phyloP scores from a whole-genome alignment of 2,888 invertebrate genomes.

The Frankliniella fusca region DNA sequence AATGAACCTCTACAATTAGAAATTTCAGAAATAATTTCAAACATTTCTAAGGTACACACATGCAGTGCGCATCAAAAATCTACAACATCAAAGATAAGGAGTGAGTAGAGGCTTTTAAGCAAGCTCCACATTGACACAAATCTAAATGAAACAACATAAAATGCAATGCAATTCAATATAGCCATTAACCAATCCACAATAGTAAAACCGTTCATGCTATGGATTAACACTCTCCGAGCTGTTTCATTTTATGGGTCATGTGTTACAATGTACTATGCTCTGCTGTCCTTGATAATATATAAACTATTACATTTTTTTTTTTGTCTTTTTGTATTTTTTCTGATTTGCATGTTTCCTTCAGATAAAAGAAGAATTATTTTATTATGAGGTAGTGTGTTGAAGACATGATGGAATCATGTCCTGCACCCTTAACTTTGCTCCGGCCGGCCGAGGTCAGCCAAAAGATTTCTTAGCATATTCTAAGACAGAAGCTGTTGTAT shows the following conservation, averaged over 20 bases:
- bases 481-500: slow-evolving; percentile 25
- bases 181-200: slow-evolving; percentile 1
- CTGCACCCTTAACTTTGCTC: slow-evolving; percentile 24
- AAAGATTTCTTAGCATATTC: slow-evolving; percentile 10
- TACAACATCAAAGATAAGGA: slow-evolving; percentile 23
- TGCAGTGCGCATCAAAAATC: slow-evolving; percentile 20
- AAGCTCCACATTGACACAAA: slow-evolving; percentile 23
- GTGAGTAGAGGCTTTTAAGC: slow-evolving; percentile 11
- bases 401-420: slow-evolving; percentile 1
- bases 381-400: slow-evolving; percentile 25
- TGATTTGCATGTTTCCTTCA: slow-evolving; percentile 17
- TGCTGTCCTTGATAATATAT: slow-evolving; percentile 18
- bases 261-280: slow-evolving; percentile 25
- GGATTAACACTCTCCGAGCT: not conserved
- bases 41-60: slow-evolving; percentile 24
- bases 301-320: slow-evolving; percentile 22
- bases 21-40: slow-evolving; percentile 23
- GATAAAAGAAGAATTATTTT: slow-evolving; percentile 6
- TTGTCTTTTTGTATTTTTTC: slow-evolving; percentile 19
- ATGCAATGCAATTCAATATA: slow-evolving; percentile 1
- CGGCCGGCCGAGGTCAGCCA: slow-evolving; percentile 8
- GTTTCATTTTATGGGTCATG: slow-evolving; percentile 12
- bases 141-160: slow-evolving; percentile 18
- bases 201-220: slow-evolving; percentile 8
- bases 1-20: slow-evolving; percentile 17